Evolutionary conservation across 2,888 invertebrate genomes (phyloP).

Genomic region (Bombyx huttoni): DNA sequence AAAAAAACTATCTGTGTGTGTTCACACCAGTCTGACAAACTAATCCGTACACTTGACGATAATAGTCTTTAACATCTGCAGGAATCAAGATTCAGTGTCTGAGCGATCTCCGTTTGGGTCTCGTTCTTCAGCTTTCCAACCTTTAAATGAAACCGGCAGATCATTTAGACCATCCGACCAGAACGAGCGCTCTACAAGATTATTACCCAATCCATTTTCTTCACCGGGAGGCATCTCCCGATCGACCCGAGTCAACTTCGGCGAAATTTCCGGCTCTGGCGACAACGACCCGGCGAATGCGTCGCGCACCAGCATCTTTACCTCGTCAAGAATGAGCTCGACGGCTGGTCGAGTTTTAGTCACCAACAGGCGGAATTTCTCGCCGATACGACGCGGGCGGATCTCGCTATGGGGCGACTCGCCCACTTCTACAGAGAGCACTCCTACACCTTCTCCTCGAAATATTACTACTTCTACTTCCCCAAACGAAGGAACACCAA

Average conservation of each 20-base stretch:
- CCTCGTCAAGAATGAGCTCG: constrained; percentile 33
- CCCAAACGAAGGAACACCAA: constrained; percentile 13
- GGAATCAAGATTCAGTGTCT: constrained; percentile 29
- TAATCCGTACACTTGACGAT: background rate
- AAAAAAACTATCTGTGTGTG: too few species aligned
- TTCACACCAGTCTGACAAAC: background rate
- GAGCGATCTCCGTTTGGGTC: constrained; percentile 46
- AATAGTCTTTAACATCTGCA: constrained; percentile 16
- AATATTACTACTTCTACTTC: constrained; percentile 5
- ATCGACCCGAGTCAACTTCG: constrained; percentile 22
- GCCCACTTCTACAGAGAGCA: constrained; percentile 8
- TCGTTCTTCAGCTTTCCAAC: constrained; percentile 55
- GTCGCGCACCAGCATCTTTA: constrained; percentile 54
- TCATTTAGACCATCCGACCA: constrained; percentile 38
- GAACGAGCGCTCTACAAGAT: constrained; percentile 36
- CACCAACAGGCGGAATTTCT: constrained; percentile 27
- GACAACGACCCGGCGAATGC: constrained; percentile 23
- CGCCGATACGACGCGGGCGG: constrained; percentile 15
- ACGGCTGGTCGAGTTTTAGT: constrained; percentile 20
- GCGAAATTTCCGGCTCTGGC: constrained; percentile 17
- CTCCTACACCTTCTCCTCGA: constrained; percentile 8
- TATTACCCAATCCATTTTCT: constrained; percentile 56
- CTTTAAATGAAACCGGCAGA: constrained; percentile 34
- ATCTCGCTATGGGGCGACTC: constrained; percentile 9
- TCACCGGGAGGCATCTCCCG: constrained; percentile 27